phyloP scores from a whole-genome alignment of 2,797 vertebrate species.

The Gymnothorax javanicus region DNA sequence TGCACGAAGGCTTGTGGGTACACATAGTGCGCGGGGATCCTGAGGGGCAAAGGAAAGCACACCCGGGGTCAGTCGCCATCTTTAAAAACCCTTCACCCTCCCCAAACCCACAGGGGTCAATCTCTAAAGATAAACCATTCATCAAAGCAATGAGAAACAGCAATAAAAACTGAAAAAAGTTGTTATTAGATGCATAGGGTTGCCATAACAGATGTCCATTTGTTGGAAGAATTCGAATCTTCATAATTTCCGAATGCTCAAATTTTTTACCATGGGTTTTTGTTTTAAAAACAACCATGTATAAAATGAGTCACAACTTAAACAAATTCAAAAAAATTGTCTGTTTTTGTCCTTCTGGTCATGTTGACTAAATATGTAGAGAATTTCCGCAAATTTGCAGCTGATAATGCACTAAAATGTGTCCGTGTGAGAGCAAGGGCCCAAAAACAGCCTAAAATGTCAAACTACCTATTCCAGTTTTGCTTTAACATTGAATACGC shows the following conservation, averaged over 20 bases:
- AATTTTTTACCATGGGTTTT: background rate
- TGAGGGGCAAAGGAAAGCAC: constrained; percentile 70
- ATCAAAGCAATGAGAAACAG: constrained; percentile 17
- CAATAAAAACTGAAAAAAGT: constrained; percentile 73
- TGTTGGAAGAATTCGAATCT: constrained; percentile 16
- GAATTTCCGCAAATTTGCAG: background rate
- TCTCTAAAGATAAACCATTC: constrained; percentile 27
- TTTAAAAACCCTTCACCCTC: background rate
- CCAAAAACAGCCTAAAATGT: background rate
- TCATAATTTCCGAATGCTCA: background rate
- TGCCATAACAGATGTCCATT: constrained; percentile 74
- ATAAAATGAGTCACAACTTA: background rate
- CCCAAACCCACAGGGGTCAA: background rate
- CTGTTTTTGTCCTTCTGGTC: background rate
- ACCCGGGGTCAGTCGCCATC: background rate
- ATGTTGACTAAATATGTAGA: background rate
- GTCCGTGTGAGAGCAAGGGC: background rate
- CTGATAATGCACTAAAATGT: background rate
- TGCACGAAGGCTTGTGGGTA: constrained; percentile 98
- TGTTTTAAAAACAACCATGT: background rate
- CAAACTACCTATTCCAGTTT: background rate
- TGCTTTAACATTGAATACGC: background rate
- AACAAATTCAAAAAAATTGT: background rate
- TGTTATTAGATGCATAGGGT: constrained; percentile 83
- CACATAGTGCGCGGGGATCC: constrained; percentile 97